Evolutionary conservation across 2,797 vertebrate species (phyloP).

Genomic region (Poeciliopsis turneri): DNA sequence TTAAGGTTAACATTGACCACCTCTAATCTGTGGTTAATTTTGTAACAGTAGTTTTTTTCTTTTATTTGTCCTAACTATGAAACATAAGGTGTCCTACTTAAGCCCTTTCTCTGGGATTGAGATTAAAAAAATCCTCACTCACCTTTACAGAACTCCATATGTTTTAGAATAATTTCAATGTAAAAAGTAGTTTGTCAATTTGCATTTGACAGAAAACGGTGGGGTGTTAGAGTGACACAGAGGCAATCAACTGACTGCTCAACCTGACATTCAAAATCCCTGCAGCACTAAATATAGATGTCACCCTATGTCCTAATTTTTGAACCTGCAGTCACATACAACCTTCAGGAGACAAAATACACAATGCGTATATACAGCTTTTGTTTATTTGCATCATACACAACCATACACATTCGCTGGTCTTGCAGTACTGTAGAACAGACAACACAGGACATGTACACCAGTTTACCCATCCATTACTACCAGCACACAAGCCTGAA

Average conservation of each 20-base stretch:
- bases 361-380: slow-evolving; percentile 61
- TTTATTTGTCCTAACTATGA: neutral
- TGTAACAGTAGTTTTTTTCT: neutral
- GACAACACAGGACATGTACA: slow-evolving; percentile 87
- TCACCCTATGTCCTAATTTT: slow-evolving; percentile 38
- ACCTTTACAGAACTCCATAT: neutral
- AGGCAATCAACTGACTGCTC: slow-evolving; percentile 52
- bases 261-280: slow-evolving; percentile 48
- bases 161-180: slow-evolving; percentile 1
- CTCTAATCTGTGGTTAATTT: neutral
- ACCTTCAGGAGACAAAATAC: slow-evolving; percentile 46
- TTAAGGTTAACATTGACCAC: neutral
- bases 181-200: slow-evolving; percentile 14
- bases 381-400: slow-evolving; percentile 83
- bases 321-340: slow-evolving; percentile 4
- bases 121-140: neutral
- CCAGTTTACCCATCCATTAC: slow-evolving; percentile 78
- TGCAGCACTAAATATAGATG: slow-evolving; percentile 44
- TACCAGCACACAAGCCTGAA: slow-evolving; percentile 42
- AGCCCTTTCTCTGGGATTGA: neutral
- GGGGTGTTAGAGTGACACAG: slow-evolving; percentile 34
- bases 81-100: neutral
- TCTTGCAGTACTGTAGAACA: slow-evolving; percentile 90
- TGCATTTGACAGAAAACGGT: slow-evolving; percentile 44
- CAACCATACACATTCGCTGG: slow-evolving; percentile 92